Percentiles rank a stretch among this genome's conserved stretches.
These are phyloP conservation scores for Muscidifurax raptorellus DNA, from an alignment of 1,140 invertebrate species.

Conservation along the genomic window DNA sequence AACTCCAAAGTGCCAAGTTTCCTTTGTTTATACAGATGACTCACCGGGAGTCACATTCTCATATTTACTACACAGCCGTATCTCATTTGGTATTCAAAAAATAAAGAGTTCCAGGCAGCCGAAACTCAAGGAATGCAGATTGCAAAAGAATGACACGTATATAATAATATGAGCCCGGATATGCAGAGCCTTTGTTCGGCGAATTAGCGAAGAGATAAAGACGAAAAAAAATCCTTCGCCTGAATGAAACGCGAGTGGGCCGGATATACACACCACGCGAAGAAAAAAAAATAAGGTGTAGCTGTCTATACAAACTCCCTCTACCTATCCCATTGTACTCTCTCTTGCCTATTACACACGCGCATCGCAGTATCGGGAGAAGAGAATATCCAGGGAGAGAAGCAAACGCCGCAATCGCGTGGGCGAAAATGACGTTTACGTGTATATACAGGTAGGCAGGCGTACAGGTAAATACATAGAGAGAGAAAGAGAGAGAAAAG, in stretches of 20 bases:
- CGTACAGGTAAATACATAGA: neutral
- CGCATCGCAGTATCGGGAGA: neutral
- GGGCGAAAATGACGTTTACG: slow-evolving; percentile 46
- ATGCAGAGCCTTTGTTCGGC: neutral
- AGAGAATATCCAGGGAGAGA: neutral
- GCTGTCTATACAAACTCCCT: neutral
- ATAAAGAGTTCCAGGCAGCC: neutral
- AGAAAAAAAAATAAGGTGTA: neutral
- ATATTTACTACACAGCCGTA: neutral
- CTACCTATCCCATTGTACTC: neutral
- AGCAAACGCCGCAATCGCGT: neutral
- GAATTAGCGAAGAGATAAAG: neutral
- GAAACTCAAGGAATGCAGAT: neutral
- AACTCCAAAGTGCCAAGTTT: neutral
- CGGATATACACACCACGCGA: neutral
- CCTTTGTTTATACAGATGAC: neutral
- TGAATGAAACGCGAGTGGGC: slow-evolving; percentile 5
- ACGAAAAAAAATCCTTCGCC: neutral
- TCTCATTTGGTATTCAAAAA: neutral
- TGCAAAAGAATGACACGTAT: neutral
- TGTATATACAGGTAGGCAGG: slow-evolving; percentile 17
- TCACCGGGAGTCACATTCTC: neutral
- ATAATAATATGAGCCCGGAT: neutral
- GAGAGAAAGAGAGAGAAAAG: neutral
- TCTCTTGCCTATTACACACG: neutral